Evolutionary conservation across 2,113 vertebrate genomes (phyloP), one percentile per base, ranked within the genome.

Genomic region (Chaenocephalus aceratus): DNA sequence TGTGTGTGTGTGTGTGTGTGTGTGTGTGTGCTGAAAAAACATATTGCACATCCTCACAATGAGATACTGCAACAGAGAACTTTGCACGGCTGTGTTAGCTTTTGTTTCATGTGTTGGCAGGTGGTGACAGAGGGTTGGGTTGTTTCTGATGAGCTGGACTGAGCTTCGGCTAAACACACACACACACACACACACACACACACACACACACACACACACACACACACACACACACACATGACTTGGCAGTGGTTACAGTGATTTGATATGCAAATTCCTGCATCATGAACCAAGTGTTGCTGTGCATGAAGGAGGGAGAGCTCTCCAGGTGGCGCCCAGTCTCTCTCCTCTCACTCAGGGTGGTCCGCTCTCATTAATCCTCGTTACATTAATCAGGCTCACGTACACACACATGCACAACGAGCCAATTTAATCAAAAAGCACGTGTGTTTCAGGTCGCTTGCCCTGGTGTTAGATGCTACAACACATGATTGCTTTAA

Each of bases 281-380:
- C 74, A 49, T 79, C 30, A 59, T 82, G 85, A 83, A 72, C 58
- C 53, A 78, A 80, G 83, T 78, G 79, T 84, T 76, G 44, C 45
- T 81, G 58, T 76, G 64, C 51, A 56, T 58, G 62, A 59, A 53
- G 23, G 60, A 58, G 56, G 9, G 71, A 77, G 23, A 60, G 57
- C 49, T 80, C 41, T 65, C 65, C 88, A 91, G 90, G 85, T 92
- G 91, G 75, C 87, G 89, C 76, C 71, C 82, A 83, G 86, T 80
- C 83, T 77, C 83, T 80, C 83, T 80, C 75, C 21, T 86, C 64
- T 90, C 63, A 41, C 16, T 68, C 83, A 75, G 54, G 87, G 88
- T 90, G 89, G 92, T 93, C 85, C 67, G 57, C n/a, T 73, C 64
- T 83, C 79, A 89, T 86, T 64, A 90, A 88, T 91, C 87, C 82